Conservation (phyloP, 2,113 vertebrate genomes). For the Leptodactylus fuscus region DNA sequence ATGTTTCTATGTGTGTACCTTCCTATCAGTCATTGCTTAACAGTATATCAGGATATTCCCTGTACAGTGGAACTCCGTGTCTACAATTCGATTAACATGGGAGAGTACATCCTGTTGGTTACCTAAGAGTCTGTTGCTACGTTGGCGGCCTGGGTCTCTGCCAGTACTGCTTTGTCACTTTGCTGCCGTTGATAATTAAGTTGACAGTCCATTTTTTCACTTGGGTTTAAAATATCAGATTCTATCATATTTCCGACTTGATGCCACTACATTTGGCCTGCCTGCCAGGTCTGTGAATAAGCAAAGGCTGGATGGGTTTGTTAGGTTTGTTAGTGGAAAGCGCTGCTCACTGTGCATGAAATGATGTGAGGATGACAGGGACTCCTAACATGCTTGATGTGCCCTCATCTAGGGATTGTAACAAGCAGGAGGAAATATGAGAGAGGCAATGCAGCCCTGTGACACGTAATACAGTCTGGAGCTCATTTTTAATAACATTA, state of each 20-base stretch:
- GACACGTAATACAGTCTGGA: slow-evolving; percentile 1
- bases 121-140: slow-evolving; percentile 10
- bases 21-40: background rate
- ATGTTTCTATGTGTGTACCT: background rate
- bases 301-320: slow-evolving; percentile 25
- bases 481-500: background rate
- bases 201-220: slow-evolving; percentile 28
- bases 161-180: slow-evolving; percentile 15
- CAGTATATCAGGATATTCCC: background rate
- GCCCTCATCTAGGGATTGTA: background rate
- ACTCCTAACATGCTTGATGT: slow-evolving; percentile 12
- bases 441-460: background rate
- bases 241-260: slow-evolving; percentile 23
- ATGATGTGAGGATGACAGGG: slow-evolving; percentile 16
- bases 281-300: slow-evolving; percentile 42
- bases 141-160: slow-evolving; percentile 7
- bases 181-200: slow-evolving; percentile 44
- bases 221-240: slow-evolving; percentile 32
- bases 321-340: slow-evolving; percentile 18
- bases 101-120: slow-evolving; percentile 22
- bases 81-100: background rate
- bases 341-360: slow-evolving; percentile 18
- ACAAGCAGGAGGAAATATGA: background rate
- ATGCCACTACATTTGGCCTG: slow-evolving; percentile 30
- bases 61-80: background rate